Percentiles rank a stretch among this genome's conserved stretches.
phyloP scores from a whole-genome alignment of 2,888 invertebrate genomes.

The Dichetophora obliterata region DNA sequence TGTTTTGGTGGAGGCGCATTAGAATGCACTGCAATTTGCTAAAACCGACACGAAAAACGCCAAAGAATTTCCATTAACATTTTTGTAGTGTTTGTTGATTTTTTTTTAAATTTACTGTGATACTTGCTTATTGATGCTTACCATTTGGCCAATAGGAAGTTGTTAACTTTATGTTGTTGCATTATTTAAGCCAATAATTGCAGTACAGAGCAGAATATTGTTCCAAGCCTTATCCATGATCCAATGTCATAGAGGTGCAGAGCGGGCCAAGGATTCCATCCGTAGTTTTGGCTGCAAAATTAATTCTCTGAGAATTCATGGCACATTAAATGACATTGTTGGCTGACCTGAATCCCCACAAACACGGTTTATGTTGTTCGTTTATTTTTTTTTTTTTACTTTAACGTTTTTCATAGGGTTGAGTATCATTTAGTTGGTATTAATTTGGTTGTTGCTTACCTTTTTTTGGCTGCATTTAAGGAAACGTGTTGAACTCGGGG shows the following conservation, averaged over 20 bases:
- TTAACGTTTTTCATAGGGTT: background rate
- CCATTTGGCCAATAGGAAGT: conserved; percentile 3
- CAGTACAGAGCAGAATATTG: background rate
- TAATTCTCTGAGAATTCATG: conserved; percentile 30
- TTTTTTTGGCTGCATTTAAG: conserved; percentile 45
- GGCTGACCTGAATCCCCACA: conserved; percentile 60
- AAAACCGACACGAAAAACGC: conserved; percentile 24
- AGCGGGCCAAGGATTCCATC: background rate
- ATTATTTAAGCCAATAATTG: conserved; percentile 4
- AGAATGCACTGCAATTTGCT: conserved; percentile 21
- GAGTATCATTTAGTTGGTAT: background rate
- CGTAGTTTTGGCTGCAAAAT: conserved; percentile 1
- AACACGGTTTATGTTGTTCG: conserved; percentile 45
- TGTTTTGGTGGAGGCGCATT: background rate
- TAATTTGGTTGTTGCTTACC: background rate
- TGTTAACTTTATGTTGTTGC: conserved; percentile 17
- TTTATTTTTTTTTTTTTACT: conserved; percentile 34
- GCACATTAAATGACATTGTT: conserved; percentile 48
- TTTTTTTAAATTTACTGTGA: background rate
- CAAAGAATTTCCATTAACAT: conserved; percentile 29
- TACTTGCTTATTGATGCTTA: background rate
- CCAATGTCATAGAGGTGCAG: background rate
- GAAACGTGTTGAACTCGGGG: conserved; percentile 41
- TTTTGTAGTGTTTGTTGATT: background rate
- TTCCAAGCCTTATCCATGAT: background rate